A percentile compares a stretch with the other conserved stretches of the same genome.
Conservation (phyloP, 2,797 vertebrate species). For the Neomorphus geoffroyi region DNA sequence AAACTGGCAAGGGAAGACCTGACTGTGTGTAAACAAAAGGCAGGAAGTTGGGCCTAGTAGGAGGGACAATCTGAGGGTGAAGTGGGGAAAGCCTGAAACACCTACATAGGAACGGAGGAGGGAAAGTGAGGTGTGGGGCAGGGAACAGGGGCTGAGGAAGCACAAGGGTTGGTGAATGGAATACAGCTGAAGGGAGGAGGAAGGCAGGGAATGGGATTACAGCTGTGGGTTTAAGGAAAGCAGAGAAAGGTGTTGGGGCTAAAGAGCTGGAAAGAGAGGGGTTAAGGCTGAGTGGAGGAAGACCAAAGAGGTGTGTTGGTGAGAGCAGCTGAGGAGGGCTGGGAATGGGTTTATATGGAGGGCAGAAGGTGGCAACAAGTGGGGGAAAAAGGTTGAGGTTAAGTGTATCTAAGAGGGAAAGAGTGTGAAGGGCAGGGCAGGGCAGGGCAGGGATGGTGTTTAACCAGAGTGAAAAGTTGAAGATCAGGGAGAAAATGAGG, state of each 20-base stretch:
- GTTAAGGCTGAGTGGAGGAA: neutral
- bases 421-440: neutral
- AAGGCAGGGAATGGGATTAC: neutral
- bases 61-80: neutral
- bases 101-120: neutral
- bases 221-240: neutral
- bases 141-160: neutral
- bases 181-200: neutral
- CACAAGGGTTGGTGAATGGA: neutral
- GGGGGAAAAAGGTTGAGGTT: neutral
- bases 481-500: neutral
- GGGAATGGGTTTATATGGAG: neutral
- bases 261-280: neutral
- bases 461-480: neutral
- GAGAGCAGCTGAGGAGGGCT: neutral
- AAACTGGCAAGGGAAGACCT: slow-evolving; percentile 4
- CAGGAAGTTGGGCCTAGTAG: neutral
- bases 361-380: neutral
- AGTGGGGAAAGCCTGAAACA: neutral
- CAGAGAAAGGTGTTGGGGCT: neutral
- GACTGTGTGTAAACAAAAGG: slow-evolving; percentile 32
- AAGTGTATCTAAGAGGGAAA: neutral
- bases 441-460: neutral
- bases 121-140: neutral
- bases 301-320: neutral